A percentile compares a stretch with the other conserved stretches of the same genome.
Conservation (phyloP, 1,140 invertebrate species). For the Augochlora pura region DNA sequence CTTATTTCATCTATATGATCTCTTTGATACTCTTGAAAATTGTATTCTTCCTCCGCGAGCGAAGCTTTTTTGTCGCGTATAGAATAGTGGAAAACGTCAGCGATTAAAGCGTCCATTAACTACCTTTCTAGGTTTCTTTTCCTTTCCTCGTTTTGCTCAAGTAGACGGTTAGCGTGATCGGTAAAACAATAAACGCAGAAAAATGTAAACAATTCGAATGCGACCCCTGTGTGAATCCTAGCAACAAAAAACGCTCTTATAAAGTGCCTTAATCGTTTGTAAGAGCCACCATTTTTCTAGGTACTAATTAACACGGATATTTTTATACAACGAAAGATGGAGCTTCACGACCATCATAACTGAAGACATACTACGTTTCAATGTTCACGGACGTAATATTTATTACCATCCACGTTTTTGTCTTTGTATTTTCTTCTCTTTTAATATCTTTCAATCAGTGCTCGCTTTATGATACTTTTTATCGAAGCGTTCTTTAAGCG, state of each 20-base stretch:
- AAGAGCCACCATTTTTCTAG: conserved; percentile 46
- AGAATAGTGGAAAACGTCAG: conserved; percentile 31
- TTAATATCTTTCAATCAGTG: conserved; percentile 40
- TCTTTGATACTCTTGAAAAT: conserved; percentile 28
- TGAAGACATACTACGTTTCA: conserved; percentile 43
- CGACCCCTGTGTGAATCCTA: conserved; percentile 14
- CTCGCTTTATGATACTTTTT: conserved; percentile 36
- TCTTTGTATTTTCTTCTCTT: conserved; percentile 6
- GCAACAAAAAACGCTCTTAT: conserved; percentile 34
- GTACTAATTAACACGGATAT: conserved; percentile 62
- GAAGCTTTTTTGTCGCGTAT: conserved; percentile 21
- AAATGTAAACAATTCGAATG: conserved; percentile 27
- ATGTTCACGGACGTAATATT: conserved; percentile 59
- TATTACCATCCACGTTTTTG: conserved; percentile 52
- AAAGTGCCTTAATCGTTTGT: conserved; percentile 21
- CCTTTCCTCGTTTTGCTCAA: conserved; percentile 46
- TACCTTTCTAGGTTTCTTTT: background rate
- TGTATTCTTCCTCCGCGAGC: conserved; percentile 5
- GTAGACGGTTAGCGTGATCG: conserved; percentile 29
- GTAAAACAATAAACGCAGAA: background rate
- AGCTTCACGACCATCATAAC: conserved; percentile 41
- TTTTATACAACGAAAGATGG: conserved; percentile 60
- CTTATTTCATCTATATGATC: conserved; percentile 10
- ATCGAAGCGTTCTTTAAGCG: conserved; percentile 28
- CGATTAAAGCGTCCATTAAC: conserved; percentile 35